Evolutionary conservation across 2,888 invertebrate genomes (phyloP).

Genomic region (Lasioglossum figueresi): DNA sequence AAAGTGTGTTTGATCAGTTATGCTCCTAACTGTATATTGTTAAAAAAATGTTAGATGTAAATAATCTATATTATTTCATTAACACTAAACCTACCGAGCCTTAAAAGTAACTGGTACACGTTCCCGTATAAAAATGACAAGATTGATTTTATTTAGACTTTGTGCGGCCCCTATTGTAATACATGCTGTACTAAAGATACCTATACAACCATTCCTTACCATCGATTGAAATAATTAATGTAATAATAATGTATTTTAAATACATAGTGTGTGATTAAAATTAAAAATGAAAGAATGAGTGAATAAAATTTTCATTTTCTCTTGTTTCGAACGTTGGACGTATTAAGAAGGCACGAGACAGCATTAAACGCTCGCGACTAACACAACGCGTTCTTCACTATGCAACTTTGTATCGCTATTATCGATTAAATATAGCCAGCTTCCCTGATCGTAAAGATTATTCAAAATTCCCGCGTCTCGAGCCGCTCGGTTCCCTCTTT

Average conservation of each 20-base stretch:
- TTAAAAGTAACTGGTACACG: no score
- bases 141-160: no score
- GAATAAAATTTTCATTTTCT: not conserved
- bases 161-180: no score
- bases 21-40: no score
- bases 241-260: not conserved
- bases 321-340: not conserved
- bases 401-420: slow-evolving; percentile 24
- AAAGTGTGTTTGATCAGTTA: no score
- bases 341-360: not conserved
- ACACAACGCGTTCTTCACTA: not conserved
- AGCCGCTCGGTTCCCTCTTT: slow-evolving; percentile 21
- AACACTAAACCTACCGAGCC: no score
- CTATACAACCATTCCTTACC: no score
- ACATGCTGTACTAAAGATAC: no score
- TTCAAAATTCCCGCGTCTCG: slow-evolving; percentile 47
- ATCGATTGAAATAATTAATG: not conserved
- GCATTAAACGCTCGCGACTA: not conserved
- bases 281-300: not conserved
- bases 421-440: slow-evolving; percentile 41
- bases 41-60: not conserved
- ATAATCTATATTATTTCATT: not conserved
- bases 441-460: slow-evolving; percentile 52
- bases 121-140: no score
- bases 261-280: not conserved